Base-by-base conservation (phyloP, 2,797 vertebrate genomes). In the Chrosomus eos region DNA sequence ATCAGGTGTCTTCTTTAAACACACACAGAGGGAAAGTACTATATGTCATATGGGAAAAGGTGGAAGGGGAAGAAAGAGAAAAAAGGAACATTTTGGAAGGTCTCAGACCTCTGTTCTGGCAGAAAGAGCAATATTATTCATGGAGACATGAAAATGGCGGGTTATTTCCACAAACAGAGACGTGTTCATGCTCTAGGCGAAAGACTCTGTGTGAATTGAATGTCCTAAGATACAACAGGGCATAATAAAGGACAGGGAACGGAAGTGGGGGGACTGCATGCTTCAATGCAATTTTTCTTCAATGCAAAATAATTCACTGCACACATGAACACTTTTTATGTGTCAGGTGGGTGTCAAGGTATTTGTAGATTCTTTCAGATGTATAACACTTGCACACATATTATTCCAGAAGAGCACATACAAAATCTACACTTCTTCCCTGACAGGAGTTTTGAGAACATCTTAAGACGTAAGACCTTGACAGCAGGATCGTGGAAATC, bases 1-100 rank as follows among this genome's bases (percentile, higher is more conserved):
- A 87, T 84, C 74, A 81, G 82, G 66, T 51, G n/a, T 80, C 78
- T 73, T 77, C 28, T 84, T 83, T 80, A 66, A 81, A 85, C 78
- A 19, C 64, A 78, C 66, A 43, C 67, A 5, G 58, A 74, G 77
- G 62, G 33, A 19, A 33, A 73, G 77, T 62, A 6, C 5, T 18
- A 33, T 71, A 26, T 23, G 45, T 75, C 53, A 48, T 36, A 26
- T 53, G 76, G 40, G 23, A 80, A 67, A 75, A 7, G 11, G 21
- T 36, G 28, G 75, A 48, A 60, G 7, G 21, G 10, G 33, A 11
- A 79, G 67, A 79, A 16, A 76, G 40, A 45, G 23, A 53, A 7
- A 53, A 23, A 23, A 38, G 38, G n/a, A 62, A 43, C 33, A 82
- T 71, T 81, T 45, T 70, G 58, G 71, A 84, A 58, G n/a, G 40